Evolutionary conservation across 2,888 invertebrate species (phyloP).

Genomic region (Sepioteuthis lessoniana): DNA sequence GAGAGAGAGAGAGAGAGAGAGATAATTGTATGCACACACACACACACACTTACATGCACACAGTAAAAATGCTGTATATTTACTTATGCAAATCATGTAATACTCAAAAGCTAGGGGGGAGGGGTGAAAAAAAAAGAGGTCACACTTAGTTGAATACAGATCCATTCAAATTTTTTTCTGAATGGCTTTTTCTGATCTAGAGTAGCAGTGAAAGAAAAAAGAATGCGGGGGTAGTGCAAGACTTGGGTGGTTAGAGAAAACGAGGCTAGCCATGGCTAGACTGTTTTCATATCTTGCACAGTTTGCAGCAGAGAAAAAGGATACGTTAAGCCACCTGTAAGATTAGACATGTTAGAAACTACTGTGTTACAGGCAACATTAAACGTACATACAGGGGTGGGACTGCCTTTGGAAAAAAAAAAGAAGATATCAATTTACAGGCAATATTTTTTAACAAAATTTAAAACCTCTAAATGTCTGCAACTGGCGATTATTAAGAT

Average conservation of each 20-base stretch:
- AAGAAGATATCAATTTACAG: background rate
- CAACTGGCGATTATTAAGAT: too few relatives aligned
- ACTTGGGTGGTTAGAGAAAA: background rate
- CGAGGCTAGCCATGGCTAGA: background rate
- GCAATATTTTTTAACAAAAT: background rate
- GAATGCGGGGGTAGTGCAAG: background rate
- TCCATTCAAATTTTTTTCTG: slow-evolving; percentile 33
- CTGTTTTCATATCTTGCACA: too few relatives aligned
- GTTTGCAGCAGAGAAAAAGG: too few relatives aligned
- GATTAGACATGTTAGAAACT: background rate
- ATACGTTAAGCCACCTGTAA: background rate
- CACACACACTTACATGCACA: too few relatives aligned
- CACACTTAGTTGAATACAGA: slow-evolving; percentile 11
- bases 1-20: too few relatives aligned
- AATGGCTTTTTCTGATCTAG: background rate
- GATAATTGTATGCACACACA: too few relatives aligned
- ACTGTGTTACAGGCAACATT: background rate
- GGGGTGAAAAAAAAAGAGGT: background rate
- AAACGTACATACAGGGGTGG: too few relatives aligned
- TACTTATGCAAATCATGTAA: background rate
- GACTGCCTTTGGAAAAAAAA: background rate
- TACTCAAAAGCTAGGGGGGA: background rate
- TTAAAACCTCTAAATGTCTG: background rate
- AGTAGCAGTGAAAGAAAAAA: background rate
- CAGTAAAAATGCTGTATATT: background rate